These are phyloP conservation scores for Phataginus tricuspis DNA, from an alignment of 2,797 vertebrate genomes.

Conservation along the genomic window DNA sequence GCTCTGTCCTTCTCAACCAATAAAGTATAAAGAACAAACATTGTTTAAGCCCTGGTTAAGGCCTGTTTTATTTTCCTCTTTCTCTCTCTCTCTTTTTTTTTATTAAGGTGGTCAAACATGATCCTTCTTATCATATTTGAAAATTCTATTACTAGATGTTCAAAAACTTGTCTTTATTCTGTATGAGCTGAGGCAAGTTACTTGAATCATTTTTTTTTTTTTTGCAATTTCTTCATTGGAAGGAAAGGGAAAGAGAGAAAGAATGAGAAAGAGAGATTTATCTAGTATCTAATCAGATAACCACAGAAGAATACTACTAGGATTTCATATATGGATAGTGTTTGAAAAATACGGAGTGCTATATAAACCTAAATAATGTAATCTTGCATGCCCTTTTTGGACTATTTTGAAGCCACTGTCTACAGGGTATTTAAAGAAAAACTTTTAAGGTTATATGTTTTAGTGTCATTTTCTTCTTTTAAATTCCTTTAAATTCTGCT, in stretches of 20 bases:
- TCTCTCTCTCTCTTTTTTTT: neutral
- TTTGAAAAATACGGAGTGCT: conserved; percentile 17
- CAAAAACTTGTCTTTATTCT: conserved; percentile 15
- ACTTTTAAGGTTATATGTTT: neutral
- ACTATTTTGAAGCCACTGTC: neutral
- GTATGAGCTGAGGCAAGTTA: neutral
- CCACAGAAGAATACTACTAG: neutral
- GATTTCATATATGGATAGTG: neutral
- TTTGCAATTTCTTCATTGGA: conserved; percentile 34
- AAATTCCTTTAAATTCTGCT: neutral
- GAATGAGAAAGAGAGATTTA: neutral
- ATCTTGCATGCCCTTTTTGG: neutral
- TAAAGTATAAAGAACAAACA: neutral
- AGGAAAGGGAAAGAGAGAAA: neutral
- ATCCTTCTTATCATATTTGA: neutral
- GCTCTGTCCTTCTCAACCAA: neutral
- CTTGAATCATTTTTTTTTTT: neutral
- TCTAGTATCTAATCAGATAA: neutral
- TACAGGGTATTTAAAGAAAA: neutral
- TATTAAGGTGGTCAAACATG: neutral
- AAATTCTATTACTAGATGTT: neutral
- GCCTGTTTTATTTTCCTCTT: neutral
- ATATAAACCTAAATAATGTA: conserved; percentile 15
- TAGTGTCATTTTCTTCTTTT: conserved; percentile 36
- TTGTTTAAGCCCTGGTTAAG: neutral